These are phyloP conservation scores for Podotricha telesiphe DNA, from an alignment of 2,888 invertebrate genomes.

Conservation along the genomic window DNA sequence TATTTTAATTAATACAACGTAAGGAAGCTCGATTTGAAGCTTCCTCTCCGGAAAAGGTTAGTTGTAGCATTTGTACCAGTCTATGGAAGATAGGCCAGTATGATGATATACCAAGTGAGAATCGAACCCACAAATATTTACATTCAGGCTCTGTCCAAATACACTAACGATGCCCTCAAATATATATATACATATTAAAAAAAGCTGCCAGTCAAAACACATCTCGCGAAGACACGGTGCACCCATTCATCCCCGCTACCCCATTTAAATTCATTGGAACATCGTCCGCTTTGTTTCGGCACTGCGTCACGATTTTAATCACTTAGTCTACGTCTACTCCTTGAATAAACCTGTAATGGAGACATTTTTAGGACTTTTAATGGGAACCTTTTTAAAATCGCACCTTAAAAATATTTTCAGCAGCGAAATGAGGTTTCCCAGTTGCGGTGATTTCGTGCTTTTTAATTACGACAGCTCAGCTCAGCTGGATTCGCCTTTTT, in stretches of 20 bases:
- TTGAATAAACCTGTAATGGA: conserved; percentile 40
- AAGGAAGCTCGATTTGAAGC: too few relatives aligned
- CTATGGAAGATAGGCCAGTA: too few relatives aligned
- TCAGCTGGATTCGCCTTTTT: conserved; percentile 32
- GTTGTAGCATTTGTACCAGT: too few relatives aligned
- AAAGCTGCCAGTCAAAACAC: conserved; percentile 26
- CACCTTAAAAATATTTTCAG: conserved; percentile 54
- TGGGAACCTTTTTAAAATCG: conserved; percentile 38
- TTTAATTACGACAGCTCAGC: conserved; percentile 37
- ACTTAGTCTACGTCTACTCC: conserved; percentile 65
- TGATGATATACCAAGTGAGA: too few relatives aligned
- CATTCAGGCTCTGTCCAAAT: too few relatives aligned
- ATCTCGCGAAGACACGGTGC: conserved; percentile 39
- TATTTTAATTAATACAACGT: too few relatives aligned
- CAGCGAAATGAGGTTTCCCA: conserved; percentile 31
- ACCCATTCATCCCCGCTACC: conserved; percentile 53
- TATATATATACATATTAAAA: background rate
- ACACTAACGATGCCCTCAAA: too few relatives aligned
- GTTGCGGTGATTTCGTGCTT: conserved; percentile 37
- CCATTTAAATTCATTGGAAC: conserved; percentile 78
- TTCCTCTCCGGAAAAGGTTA: too few relatives aligned
- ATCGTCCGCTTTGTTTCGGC: conserved; percentile 66
- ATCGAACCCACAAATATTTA: too few relatives aligned
- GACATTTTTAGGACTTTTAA: conserved; percentile 43
- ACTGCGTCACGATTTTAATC: conserved; percentile 75